Conservation (phyloP, 2,888 invertebrate genomes). For the Lacanobia oleracea region DNA sequence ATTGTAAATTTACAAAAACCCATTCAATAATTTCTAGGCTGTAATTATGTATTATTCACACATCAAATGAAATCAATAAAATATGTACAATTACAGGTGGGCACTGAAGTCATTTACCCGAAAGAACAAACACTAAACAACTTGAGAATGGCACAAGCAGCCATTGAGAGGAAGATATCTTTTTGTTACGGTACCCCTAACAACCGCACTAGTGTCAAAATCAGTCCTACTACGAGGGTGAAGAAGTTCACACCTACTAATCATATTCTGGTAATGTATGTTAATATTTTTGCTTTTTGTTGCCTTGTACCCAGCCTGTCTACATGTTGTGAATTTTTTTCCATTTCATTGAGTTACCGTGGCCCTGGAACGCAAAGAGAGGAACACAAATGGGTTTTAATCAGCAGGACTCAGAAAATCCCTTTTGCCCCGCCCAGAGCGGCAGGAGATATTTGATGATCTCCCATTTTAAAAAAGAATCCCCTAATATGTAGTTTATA, state of each 20-base stretch:
- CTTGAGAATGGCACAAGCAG: constrained; percentile 79
- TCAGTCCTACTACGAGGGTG: constrained; percentile 45
- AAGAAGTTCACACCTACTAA: constrained; percentile 79
- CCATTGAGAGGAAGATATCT: constrained; percentile 82
- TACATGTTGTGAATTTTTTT: too few relatives aligned
- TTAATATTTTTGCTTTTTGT: constrained; percentile 33
- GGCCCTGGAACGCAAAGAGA: too few relatives aligned
- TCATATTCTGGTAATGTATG: constrained; percentile 81
- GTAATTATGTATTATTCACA: background rate
- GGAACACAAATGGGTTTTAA: too few relatives aligned
- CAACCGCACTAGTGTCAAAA: constrained; percentile 45
- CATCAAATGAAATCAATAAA: background rate
- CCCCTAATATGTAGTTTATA: background rate
- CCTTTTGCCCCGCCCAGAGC: too few relatives aligned
- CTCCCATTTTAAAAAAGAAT: too few relatives aligned
- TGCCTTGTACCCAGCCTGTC: background rate
- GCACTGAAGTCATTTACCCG: constrained; percentile 75
- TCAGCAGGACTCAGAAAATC: too few relatives aligned
- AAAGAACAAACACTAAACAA: constrained; percentile 76
- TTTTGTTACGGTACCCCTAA: constrained; percentile 77
- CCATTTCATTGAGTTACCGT: too few relatives aligned
- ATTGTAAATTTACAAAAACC: background rate
- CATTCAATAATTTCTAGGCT: background rate
- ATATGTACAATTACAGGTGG: constrained; percentile 70
- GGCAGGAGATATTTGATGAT: too few relatives aligned